Evolutionary conservation across 1,140 invertebrate species (phyloP).

Genomic region (Leptoteleia sp.): DNA sequence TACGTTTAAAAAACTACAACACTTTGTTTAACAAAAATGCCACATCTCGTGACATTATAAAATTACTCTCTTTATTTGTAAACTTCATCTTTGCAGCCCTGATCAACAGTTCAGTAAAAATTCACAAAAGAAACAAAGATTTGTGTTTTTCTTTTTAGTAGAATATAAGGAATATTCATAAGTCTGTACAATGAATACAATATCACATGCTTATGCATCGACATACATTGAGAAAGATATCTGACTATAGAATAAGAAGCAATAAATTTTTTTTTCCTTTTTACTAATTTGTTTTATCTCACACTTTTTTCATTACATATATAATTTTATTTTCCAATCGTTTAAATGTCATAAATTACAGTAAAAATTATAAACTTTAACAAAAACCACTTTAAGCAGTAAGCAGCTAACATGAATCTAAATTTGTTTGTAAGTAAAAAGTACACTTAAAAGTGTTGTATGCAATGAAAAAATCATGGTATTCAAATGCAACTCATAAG

Average conservation of each 20-base stretch:
- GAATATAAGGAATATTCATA: constrained; percentile 47
- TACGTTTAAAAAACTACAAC: constrained; percentile 12
- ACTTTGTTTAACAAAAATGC: constrained; percentile 6
- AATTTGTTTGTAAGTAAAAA: no score
- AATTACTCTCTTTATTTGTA: constrained; percentile 37
- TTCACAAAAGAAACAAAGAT: constrained; percentile 57
- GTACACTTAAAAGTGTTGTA: no score
- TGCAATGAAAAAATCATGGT: constrained; percentile 1
- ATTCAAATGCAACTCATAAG: no score
- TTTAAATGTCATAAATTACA: no score
- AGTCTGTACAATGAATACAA: constrained; percentile 69
- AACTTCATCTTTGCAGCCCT: constrained; percentile 19
- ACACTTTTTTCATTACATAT: no score
- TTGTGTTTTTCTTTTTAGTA: constrained; percentile 14
- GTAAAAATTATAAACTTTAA: no score
- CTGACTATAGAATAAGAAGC: constrained; percentile 29
- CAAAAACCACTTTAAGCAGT: no score
- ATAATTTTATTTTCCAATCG: no score
- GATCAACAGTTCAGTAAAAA: constrained; percentile 66
- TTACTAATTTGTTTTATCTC: background rate
- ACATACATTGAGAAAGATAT: constrained; percentile 34
- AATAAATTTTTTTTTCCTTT: background rate
- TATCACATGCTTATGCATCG: constrained; percentile 62
- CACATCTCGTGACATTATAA: constrained; percentile 32
- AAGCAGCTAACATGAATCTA: no score